Conservation (phyloP, 2,113 vertebrate species). For the Tapirus terrestris region DNA sequence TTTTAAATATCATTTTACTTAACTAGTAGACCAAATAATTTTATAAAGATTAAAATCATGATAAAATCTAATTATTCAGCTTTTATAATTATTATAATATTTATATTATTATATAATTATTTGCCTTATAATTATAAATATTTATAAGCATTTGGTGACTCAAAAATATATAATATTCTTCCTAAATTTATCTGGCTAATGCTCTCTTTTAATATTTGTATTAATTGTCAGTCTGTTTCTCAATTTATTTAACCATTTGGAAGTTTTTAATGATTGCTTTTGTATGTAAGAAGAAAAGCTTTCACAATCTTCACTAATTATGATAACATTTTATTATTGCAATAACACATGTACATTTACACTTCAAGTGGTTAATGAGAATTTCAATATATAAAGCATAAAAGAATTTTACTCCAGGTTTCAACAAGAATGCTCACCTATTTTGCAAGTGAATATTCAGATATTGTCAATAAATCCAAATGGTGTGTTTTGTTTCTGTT, state of each 20-base stretch:
- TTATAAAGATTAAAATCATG: slow-evolving; percentile 36
- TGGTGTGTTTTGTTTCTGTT: neutral
- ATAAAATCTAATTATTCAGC: neutral
- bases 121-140: neutral
- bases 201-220: slow-evolving; percentile 21
- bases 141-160: neutral
- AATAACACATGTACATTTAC: slow-evolving; percentile 16
- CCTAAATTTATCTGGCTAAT: slow-evolving; percentile 1
- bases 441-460: slow-evolving; percentile 34
- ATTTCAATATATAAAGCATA: slow-evolving; percentile 44
- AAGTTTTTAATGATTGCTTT: slow-evolving; percentile 34
- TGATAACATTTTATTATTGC: slow-evolving; percentile 18
- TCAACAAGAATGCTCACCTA: slow-evolving; percentile 4
- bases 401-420: neutral
- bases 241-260: neutral
- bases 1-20: neutral
- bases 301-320: neutral
- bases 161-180: slow-evolving; percentile 30
- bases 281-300: neutral
- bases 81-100: slow-evolving; percentile 38
- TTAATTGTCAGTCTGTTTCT: slow-evolving; percentile 22
- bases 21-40: neutral
- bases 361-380: slow-evolving; percentile 24
- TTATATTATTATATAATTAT: slow-evolving; percentile 23
- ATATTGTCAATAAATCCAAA: neutral